A percentile compares a stretch with the other conserved stretches of the same genome.
These are phyloP conservation scores for Habroteleia sp. DNA, from an alignment of 2,888 invertebrate species.

Conservation along the genomic window DNA sequence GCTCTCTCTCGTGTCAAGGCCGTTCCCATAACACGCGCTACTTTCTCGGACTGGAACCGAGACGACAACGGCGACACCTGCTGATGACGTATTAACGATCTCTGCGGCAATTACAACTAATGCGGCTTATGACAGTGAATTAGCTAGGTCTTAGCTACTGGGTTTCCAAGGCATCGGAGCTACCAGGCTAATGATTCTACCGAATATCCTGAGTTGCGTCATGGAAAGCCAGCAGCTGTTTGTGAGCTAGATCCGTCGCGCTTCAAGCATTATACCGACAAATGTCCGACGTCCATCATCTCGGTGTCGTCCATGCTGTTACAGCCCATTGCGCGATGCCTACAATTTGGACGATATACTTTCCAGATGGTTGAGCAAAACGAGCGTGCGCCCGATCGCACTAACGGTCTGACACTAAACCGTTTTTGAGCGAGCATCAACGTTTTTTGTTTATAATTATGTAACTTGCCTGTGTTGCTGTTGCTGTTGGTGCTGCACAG, in stretches of 20 bases:
- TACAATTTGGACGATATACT: conserved; percentile 64
- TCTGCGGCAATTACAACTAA: conserved; percentile 43
- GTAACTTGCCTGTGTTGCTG: conserved; percentile 73
- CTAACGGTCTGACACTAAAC: conserved; percentile 15
- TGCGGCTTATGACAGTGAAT: conserved; percentile 60
- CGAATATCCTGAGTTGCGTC: conserved; percentile 31
- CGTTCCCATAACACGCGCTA: conserved; percentile 6
- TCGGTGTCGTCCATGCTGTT: conserved; percentile 76
- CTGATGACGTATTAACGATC: conserved; percentile 2
- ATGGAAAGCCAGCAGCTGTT: conserved; percentile 64
- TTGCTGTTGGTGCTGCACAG: conserved; percentile 17
- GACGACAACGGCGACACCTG: conserved; percentile 4
- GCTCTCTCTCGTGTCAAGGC: conserved; percentile 8
- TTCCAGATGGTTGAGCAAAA: conserved; percentile 36
- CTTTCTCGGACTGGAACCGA: background rate
- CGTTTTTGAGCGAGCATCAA: conserved; percentile 18
- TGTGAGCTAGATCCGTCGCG: conserved; percentile 64
- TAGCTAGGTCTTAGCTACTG: conserved; percentile 58
- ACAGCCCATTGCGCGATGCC: conserved; percentile 72
- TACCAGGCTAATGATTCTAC: conserved; percentile 31
- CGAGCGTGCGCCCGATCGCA: conserved; percentile 8
- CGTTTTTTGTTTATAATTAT: conserved; percentile 29
- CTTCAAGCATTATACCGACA: conserved; percentile 73
- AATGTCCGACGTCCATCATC: conserved; percentile 77
- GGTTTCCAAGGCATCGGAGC: conserved; percentile 46